A percentile compares a stretch with the other conserved stretches of the same genome.
These are phyloP conservation scores for Cancer borealis DNA, from an alignment of 2,888 invertebrate genomes.

Conservation along the genomic window DNA sequence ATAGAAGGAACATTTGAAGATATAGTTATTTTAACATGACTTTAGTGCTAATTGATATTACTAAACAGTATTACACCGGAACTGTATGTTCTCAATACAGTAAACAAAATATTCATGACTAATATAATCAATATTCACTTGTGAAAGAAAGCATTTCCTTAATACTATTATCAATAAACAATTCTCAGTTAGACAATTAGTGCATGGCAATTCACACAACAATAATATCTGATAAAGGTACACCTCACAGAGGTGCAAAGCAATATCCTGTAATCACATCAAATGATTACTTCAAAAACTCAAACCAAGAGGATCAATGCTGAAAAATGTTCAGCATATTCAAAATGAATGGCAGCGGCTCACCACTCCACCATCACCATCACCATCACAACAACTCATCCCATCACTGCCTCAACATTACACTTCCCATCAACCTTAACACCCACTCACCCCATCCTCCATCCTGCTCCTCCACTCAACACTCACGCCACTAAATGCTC, in stretches of 20 bases:
- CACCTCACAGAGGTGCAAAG: not conserved
- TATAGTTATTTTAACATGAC: not conserved
- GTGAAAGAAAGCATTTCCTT: conserved; percentile 38
- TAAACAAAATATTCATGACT: not conserved
- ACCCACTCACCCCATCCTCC: not conserved
- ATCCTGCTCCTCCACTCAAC: not conserved
- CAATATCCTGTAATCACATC: not conserved
- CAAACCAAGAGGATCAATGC: not conserved
- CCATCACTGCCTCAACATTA: not conserved
- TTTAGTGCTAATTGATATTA: not conserved
- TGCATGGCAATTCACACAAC: not conserved
- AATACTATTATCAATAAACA: not conserved
- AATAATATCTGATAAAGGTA: conserved; percentile 7
- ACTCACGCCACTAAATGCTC: not conserved
- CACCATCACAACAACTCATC: not conserved
- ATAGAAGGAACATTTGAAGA: not conserved
- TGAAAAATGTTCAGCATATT: not conserved
- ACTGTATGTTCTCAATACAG: not conserved
- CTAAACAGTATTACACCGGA: not conserved
- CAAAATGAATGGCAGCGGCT: not conserved
- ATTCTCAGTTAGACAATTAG: conserved; percentile 8
- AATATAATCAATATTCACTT: not conserved
- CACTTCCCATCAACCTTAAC: not conserved
- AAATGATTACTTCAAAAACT: not conserved
- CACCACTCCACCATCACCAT: not conserved